These are phyloP conservation scores for Drosophila ficusphila DNA, from an alignment of 1,140 invertebrate species.

Conservation along the genomic window DNA sequence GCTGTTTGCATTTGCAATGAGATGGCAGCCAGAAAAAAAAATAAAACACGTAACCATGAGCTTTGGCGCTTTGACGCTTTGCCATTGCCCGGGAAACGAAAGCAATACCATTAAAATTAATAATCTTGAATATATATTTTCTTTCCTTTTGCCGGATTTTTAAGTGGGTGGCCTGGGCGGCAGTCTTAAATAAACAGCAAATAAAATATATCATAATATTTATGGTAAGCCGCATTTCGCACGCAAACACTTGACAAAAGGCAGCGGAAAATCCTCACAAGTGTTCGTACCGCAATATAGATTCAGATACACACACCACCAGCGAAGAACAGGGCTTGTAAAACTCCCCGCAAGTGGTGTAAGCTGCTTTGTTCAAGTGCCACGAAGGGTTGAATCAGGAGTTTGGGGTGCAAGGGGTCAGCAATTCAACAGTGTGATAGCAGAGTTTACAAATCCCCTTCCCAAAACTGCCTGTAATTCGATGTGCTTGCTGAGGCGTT, in stretches of 20 bases:
- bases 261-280: constrained; percentile 70
- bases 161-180: background rate
- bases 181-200: constrained; percentile 46
- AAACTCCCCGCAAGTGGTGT: constrained; percentile 67
- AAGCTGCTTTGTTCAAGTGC: constrained; percentile 79
- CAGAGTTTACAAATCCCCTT: background rate
- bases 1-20: constrained; percentile 53
- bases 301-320: constrained; percentile 8
- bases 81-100: constrained; percentile 23
- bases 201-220: constrained; percentile 75
- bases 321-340: constrained; percentile 1
- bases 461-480: background rate
- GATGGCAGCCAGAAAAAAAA: constrained; percentile 12
- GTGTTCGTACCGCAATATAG: constrained; percentile 31
- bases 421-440: background rate
- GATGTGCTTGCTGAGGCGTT: constrained; percentile 16
- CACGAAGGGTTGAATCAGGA: constrained; percentile 50
- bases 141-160: background rate
- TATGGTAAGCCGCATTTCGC: constrained; percentile 66
- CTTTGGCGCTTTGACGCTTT: constrained; percentile 40
- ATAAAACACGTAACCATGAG: constrained; percentile 3
- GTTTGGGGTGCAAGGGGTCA: background rate
- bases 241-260: constrained; percentile 61
- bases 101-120: constrained; percentile 44
- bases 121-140: constrained; percentile 26